A percentile compares a stretch with the other conserved stretches of the same genome.
Conservation (phyloP, 1,140 invertebrate genomes). For the Cyrtorhinus lividipennis region DNA sequence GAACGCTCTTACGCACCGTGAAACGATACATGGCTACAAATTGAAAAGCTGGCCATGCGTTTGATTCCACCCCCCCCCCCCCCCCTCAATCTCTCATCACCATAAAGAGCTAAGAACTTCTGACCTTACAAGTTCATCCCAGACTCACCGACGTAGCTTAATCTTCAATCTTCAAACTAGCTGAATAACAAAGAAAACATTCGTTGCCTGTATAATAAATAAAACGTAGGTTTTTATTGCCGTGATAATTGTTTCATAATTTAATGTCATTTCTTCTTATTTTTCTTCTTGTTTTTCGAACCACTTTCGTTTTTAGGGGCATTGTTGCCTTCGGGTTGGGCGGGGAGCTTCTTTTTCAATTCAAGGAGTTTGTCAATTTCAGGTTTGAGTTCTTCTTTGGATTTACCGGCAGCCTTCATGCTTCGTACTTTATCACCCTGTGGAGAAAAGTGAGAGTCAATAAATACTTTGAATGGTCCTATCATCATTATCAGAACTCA, state of each 20-base stretch:
- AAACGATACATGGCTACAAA: no score
- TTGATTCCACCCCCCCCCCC: no score
- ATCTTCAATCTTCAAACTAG: no score
- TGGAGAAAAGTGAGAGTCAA: constrained; percentile 16
- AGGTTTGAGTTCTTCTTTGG: constrained; percentile 55
- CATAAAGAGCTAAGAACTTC: no score
- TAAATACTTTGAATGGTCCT: not conserved
- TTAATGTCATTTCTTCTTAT: not conserved
- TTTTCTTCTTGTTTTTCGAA: not conserved
- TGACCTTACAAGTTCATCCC: no score
- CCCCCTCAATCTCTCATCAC: no score
- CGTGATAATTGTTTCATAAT: not conserved
- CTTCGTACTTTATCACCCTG: constrained; percentile 58
- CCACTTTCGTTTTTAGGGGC: not conserved
- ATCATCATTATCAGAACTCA: not conserved
- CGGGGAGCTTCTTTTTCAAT: constrained; percentile 52
- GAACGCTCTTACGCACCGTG: no score
- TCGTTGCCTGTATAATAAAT: no score
- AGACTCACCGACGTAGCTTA: no score
- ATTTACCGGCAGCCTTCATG: constrained; percentile 55
- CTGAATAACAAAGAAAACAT: no score
- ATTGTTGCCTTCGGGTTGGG: not conserved
- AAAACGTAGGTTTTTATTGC: no score
- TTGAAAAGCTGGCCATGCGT: no score
- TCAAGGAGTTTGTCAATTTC: constrained; percentile 57